Evolutionary conservation across 2,888 invertebrate species (phyloP), one percentile per base, ranked within the genome.

Genomic region (Cheilosia variabilis): DNA sequence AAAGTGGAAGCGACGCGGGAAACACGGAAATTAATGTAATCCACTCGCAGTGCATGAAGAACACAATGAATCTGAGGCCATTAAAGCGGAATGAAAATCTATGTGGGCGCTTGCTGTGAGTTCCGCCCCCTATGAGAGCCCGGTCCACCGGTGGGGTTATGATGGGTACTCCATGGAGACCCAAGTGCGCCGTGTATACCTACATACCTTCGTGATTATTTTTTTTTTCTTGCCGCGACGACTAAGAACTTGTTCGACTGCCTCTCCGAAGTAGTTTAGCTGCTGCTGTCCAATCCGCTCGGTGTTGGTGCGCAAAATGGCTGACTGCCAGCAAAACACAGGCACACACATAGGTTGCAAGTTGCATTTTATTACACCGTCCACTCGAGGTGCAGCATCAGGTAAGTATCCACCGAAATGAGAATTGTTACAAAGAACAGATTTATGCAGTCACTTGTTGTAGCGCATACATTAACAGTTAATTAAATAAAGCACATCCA

Each of bases 61-160:
- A 82, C 65, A 68, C 78, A 82, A 82, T 87, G 87, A 82, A 87
- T 87, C 82, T 60, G 69, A 71, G 50, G 63, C 77, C 82, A 87
- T 87, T 82, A 82, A 82, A 73, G 58, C 58, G 55, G 81, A 82
- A 78, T 78, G 62, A 73, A 69, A 63, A 69, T 73, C 50, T 76
- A 76, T 80, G 75, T 84, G 80, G 71, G 84, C 84, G 75, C 69
- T 76, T 13, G 75, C 80, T 71, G 43, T 65, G 80, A 80, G 84
- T 71, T 76, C 69, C 80, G 84, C 84, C 84, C 84, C 75, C 71
- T 47, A 77, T 50, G 72, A 13, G 37, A 37, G 13, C 13, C 37
- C 37, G 13, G 37, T 13, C 10, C 10, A 37, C 37, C 55, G 31
- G 68, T 15, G 47, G 62, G 31, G 60, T 52, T 62, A 66, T 65